Evolutionary conservation across 2,888 invertebrate genomes (phyloP).

Genomic region (Sminthurinus aureus): DNA sequence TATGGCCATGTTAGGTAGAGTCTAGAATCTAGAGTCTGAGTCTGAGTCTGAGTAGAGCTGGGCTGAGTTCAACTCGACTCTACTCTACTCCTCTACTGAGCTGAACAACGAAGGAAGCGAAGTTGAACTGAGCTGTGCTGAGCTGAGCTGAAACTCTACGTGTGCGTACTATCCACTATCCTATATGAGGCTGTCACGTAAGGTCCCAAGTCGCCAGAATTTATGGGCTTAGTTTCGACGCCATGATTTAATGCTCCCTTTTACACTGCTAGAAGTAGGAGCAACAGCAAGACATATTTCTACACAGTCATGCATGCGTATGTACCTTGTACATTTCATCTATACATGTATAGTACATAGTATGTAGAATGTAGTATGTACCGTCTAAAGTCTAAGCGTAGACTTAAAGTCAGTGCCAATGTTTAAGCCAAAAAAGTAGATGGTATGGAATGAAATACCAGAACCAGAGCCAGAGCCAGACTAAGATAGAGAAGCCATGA

Average conservation of each 20-base stretch:
- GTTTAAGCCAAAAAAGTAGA: neutral
- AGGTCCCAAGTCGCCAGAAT: constrained; percentile 59
- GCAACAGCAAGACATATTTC: neutral
- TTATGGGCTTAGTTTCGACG: constrained; percentile 59
- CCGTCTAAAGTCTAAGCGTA: too few relatives aligned
- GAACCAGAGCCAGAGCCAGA: neutral
- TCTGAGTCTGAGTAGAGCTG: neutral
- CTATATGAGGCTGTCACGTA: constrained; percentile 54
- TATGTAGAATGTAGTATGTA: neutral
- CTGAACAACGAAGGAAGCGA: too few relatives aligned
- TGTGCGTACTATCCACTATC: constrained; percentile 15
- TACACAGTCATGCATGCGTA: too few relatives aligned
- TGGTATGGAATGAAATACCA: neutral
- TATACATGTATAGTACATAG: too few relatives aligned
- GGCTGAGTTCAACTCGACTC: too few relatives aligned
- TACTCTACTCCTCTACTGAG: too few relatives aligned
- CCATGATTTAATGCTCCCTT: constrained; percentile 59
- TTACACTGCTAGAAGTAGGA: constrained; percentile 37
- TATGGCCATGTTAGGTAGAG: too few relatives aligned
- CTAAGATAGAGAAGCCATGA: neutral
- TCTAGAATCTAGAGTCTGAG: too few relatives aligned
- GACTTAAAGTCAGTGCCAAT: neutral
- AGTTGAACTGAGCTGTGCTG: too few relatives aligned
- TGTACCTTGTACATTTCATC: too few relatives aligned
- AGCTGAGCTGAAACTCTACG: too few relatives aligned